These are phyloP conservation scores for Tapirus indicus DNA, from an alignment of 2,797 vertebrate genomes.

Conservation along the genomic window DNA sequence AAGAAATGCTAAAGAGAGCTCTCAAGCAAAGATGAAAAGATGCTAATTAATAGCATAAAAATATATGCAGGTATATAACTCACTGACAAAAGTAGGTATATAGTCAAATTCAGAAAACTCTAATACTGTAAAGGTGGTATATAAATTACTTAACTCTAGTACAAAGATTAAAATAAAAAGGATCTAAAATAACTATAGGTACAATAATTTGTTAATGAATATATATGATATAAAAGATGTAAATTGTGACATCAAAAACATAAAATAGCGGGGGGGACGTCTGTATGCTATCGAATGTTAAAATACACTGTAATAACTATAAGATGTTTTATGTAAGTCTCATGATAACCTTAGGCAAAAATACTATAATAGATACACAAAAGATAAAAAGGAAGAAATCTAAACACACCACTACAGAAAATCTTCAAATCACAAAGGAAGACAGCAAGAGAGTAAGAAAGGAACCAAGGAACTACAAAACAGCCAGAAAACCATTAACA, in stretches of 20 bases:
- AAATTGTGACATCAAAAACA: background rate
- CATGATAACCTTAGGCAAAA: background rate
- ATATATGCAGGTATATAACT: background rate
- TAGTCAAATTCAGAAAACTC: background rate
- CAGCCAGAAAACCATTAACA: background rate
- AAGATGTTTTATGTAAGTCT: background rate
- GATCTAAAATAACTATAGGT: background rate
- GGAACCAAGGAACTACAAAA: background rate
- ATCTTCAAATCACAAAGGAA: background rate
- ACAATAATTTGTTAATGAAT: background rate
- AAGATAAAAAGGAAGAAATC: background rate
- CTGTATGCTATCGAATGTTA: background rate
- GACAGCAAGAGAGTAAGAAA: background rate
- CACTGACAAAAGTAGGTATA: background rate
- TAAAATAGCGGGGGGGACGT: background rate
- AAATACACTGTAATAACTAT: background rate
- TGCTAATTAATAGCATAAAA: background rate
- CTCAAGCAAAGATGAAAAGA: background rate
- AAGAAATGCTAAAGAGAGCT: background rate
- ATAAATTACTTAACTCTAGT: background rate
- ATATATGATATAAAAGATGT: background rate
- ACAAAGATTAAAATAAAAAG: background rate
- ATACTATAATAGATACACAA: background rate
- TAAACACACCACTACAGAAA: background rate
- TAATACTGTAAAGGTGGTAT: background rate